Evolutionary conservation across 2,113 vertebrate species (phyloP).

Genomic region (Ramphastos sulfuratus): DNA sequence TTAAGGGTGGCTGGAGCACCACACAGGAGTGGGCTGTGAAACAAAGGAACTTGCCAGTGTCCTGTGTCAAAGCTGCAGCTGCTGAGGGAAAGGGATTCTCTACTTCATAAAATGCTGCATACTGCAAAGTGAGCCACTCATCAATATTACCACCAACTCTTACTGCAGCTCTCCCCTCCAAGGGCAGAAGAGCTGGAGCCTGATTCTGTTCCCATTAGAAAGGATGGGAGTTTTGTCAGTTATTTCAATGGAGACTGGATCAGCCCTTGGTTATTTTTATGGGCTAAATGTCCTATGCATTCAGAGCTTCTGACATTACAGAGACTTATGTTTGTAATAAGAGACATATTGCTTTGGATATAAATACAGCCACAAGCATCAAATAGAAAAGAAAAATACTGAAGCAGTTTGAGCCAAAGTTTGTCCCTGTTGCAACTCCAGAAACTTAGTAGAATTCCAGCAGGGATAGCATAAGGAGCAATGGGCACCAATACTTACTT

Average conservation of each 20-base stretch:
- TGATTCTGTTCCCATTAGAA: slow-evolving; percentile 49
- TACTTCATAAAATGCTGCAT: slow-evolving; percentile 76
- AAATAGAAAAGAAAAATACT: slow-evolving; percentile 33
- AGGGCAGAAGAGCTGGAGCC: slow-evolving; percentile 39
- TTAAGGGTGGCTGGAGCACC: neutral
- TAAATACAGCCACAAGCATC: neutral
- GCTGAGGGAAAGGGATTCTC: slow-evolving; percentile 78
- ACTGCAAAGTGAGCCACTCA: slow-evolving; percentile 71
- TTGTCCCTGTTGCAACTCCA: slow-evolving; percentile 23
- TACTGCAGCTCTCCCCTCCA: slow-evolving; percentile 35
- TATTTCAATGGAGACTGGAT: slow-evolving; percentile 42
- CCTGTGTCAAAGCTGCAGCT: slow-evolving; percentile 76
- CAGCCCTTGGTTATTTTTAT: slow-evolving; percentile 63
- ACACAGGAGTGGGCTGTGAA: slow-evolving; percentile 42
- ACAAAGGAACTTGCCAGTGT: slow-evolving; percentile 42
- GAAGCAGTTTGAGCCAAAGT: slow-evolving; percentile 35
- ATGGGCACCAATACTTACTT: neutral
- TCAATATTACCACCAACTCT: slow-evolving; percentile 66
- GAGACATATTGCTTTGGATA: slow-evolving; percentile 62
- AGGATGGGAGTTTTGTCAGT: slow-evolving; percentile 44
- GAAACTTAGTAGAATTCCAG: neutral
- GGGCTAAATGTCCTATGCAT: slow-evolving; percentile 63
- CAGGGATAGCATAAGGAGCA: neutral
- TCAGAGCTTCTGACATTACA: slow-evolving; percentile 38
- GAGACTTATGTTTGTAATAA: slow-evolving; percentile 71